Conservation (phyloP, 2,113 vertebrate genomes). For the Callorhinus ursinus region DNA sequence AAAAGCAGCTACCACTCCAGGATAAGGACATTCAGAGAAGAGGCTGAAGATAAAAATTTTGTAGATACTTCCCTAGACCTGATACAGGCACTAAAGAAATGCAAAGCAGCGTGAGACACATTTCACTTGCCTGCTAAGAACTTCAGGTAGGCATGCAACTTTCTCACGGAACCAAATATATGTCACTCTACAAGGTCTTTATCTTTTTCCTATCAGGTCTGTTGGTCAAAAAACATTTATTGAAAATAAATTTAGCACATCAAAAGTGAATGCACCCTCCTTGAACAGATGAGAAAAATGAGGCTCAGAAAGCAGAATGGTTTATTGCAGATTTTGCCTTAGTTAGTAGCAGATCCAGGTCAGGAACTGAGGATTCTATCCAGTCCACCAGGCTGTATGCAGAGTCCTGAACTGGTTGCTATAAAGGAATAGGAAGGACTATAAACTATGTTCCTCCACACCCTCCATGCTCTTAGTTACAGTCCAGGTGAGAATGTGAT, state of each 20-base stretch:
- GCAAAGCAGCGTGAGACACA: not conserved
- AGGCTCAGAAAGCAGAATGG: not conserved
- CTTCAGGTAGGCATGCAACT: not conserved
- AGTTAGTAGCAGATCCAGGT: not conserved
- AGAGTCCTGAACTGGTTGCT: not conserved
- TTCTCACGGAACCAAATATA: not conserved
- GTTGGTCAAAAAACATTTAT: no score
- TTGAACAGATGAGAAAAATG: not conserved
- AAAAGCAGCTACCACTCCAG: not conserved
- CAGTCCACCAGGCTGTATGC: not conserved
- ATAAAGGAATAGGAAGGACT: not conserved
- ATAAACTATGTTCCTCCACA: not conserved
- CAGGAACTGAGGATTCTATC: not conserved
- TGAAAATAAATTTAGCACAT: not conserved
- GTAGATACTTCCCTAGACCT: not conserved
- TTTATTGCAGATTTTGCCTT: not conserved
- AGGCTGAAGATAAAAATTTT: not conserved
- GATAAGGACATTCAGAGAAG: not conserved
- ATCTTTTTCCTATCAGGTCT: not conserved
- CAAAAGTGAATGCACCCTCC: not conserved
- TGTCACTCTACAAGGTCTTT: not conserved
- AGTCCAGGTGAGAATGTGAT: not conserved
- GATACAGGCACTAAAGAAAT: not conserved
- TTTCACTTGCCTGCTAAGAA: not conserved
- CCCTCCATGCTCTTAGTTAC: not conserved